phyloP scores from a whole-genome alignment of 2,888 invertebrate species.

The Autographa gamma region DNA sequence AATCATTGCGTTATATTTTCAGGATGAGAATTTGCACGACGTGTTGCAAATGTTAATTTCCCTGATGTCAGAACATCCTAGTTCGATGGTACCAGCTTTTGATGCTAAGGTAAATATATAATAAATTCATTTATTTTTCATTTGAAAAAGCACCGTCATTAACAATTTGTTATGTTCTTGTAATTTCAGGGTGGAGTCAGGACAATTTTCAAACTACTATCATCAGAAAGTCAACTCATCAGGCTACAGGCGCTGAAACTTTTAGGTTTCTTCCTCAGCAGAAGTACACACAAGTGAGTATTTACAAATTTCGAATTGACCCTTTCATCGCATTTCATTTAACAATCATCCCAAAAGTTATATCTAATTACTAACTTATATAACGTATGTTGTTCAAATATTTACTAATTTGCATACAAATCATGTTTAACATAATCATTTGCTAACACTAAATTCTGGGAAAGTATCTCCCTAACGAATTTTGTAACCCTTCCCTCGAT shows the following conservation, averaged over 20 bases:
- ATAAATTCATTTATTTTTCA: background rate
- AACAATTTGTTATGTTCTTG: background rate
- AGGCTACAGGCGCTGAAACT: constrained; percentile 98
- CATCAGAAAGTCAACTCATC: constrained; percentile 98
- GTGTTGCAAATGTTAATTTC: constrained; percentile 99
- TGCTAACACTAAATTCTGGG: too few species aligned
- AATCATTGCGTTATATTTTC: constrained; percentile 56
- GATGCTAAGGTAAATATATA: constrained; percentile 92
- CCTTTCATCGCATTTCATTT: too few species aligned
- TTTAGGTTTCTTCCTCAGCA: constrained; percentile 98
- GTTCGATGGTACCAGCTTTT: constrained; percentile 99
- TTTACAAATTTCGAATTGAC: too few species aligned
- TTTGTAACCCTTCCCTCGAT: too few species aligned
- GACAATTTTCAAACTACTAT: constrained; percentile 98
- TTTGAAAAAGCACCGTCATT: background rate
- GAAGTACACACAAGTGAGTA: constrained; percentile 98
- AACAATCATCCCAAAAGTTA: too few species aligned
- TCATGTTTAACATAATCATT: too few species aligned
- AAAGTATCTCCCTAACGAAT: too few species aligned
- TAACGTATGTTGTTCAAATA: too few species aligned
- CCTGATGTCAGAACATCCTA: constrained; percentile 99
- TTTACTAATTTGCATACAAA: too few species aligned
- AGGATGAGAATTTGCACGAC: constrained; percentile 99
- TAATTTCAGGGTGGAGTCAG: constrained; percentile 94
- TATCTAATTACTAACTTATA: too few species aligned